Percentiles rank a stretch among this genome's conserved stretches.
Evolutionary conservation across 2,888 invertebrate species (phyloP).

Genomic region (Diaprepes abbreviatus): DNA sequence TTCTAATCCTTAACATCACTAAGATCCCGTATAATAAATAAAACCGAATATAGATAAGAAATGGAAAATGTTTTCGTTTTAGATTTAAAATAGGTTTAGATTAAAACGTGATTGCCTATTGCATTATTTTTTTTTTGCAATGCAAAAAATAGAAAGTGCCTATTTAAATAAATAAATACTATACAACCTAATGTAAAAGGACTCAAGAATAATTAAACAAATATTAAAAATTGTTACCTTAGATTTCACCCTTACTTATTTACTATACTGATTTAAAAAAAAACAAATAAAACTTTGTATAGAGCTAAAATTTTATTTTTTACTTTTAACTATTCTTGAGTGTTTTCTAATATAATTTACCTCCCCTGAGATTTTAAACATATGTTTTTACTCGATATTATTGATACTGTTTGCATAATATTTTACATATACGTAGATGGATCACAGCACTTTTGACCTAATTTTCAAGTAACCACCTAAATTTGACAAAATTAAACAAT

Average conservation of each 20-base stretch:
- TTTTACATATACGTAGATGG: conserved; percentile 25
- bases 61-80: too few species aligned
- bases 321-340: not conserved
- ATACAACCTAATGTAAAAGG: conserved; percentile 6
- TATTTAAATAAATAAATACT: conserved; percentile 38
- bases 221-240: too few species aligned
- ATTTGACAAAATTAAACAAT: not conserved
- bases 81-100: conserved; percentile 10
- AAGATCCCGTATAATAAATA: too few species aligned
- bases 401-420: conserved; percentile 9
- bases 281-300: not conserved
- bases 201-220: conserved; percentile 5
- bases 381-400: conserved; percentile 7
- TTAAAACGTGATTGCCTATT: not conserved
- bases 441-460: conserved; percentile 34
- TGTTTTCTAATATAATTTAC: conserved; percentile 28
- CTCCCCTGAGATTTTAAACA: conserved; percentile 21
- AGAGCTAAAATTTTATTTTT: not conserved
- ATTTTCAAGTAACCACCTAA: not conserved
- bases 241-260: too few species aligned
- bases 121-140: conserved; percentile 5
- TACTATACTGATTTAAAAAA: too few species aligned
- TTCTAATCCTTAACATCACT: too few species aligned
- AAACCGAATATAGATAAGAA: too few species aligned
- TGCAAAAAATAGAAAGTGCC: conserved; percentile 32